Percentiles rank a stretch among this genome's conserved stretches.
Evolutionary conservation across 2,888 invertebrate genomes (phyloP).

Genomic region (Chrysodeixis includens): DNA sequence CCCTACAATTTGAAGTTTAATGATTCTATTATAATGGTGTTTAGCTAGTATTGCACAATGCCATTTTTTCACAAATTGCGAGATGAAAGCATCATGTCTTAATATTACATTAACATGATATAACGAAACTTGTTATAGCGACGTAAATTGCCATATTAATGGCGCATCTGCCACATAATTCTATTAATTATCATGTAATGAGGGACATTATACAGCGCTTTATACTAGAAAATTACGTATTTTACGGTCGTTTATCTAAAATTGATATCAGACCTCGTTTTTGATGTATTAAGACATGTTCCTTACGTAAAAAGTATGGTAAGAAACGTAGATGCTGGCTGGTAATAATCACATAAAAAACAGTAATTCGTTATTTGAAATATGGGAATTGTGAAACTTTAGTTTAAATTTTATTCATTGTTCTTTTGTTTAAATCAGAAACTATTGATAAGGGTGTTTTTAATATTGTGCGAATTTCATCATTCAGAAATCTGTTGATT

Average conservation of each 20-base stretch:
- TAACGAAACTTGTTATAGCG: neutral
- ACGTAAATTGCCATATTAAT: neutral
- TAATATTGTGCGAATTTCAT: too few relatives aligned
- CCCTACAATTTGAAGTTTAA: too few relatives aligned
- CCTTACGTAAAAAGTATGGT: slow-evolving; percentile 2
- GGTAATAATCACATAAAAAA: too few relatives aligned
- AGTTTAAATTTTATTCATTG: too few relatives aligned
- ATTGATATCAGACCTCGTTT: neutral
- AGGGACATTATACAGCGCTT: neutral
- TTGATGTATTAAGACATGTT: neutral
- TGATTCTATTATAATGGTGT: too few relatives aligned
- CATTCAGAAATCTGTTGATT: too few relatives aligned
- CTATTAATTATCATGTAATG: neutral
- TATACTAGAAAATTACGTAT: slow-evolving; percentile 5
- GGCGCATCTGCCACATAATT: slow-evolving; percentile 3
- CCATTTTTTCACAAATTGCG: neutral
- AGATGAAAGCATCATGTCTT: neutral
- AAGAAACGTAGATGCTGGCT: neutral
- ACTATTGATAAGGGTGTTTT: too few relatives aligned
- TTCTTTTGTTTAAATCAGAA: too few relatives aligned
- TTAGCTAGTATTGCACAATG: neutral
- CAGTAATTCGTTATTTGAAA: too few relatives aligned
- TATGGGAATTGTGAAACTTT: too few relatives aligned
- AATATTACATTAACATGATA: slow-evolving; percentile 6
- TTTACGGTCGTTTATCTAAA: slow-evolving; percentile 1